Base-by-base conservation (phyloP, 2,797 vertebrate species). In the Petrocephalus sullivani region DNA sequence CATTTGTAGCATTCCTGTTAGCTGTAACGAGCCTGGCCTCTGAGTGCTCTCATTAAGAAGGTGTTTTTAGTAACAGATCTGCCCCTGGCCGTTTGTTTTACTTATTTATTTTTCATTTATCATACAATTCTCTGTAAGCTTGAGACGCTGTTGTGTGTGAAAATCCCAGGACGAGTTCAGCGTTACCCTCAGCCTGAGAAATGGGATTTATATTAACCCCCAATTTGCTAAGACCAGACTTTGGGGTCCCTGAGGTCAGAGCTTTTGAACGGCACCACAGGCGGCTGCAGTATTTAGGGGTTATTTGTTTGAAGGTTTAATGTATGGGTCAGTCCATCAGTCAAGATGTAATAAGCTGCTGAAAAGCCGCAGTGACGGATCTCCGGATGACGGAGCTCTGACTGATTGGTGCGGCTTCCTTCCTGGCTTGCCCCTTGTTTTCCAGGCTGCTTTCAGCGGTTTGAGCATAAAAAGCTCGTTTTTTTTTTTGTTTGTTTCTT, bases 291-390 rank as follows among this genome's bases (percentile, higher is more conserved):
- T 41, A n/a, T 78, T 49, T 56, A 37, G 19, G 78, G 58, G 57
- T 89, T 37, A 60, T 61, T 6, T 41, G 60, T 90, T 89, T 89
- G 87, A 87, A 90, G 56, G 37, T 54, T 54, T 56, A 10, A 57
- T 78, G 51, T 57, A 58, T 88, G 21, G 84, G 21, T 56, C 86
- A n/a, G 37, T 46, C 88, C 16, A 90, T 86, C 75, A 49, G 64
- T 75, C 8, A 12, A 14, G 4, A 41, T 3, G 58, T 21, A 21
- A 23, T 46, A 46, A 46, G 41, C 41, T 46, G 41, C 4, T 51
- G 46, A 12, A 3, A 6, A 2, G 16, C 14, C 37, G 21, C 16
- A 83, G 49, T 21, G 81, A 83, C 53, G 21, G 19, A 84, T 51
- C 81, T 53, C 51, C 41, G 4, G 41, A 67, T 67, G 61, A 67